phyloP scores from a whole-genome alignment of 2,888 invertebrate species.

The Drosophila mayaguana region DNA sequence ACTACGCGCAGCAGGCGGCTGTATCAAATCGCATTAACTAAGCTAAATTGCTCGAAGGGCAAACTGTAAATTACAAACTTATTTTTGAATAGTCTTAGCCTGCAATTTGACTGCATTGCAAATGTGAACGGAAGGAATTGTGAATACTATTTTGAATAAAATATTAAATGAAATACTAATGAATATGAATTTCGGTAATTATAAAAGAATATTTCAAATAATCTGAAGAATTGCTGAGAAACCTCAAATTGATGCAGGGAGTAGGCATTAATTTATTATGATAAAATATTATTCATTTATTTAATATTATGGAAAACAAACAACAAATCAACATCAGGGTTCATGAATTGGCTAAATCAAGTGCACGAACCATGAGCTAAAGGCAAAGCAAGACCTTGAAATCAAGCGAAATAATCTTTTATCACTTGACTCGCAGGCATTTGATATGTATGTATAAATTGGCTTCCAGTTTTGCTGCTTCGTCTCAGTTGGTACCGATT shows the following conservation, averaged over 20 bases:
- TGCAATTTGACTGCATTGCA: conserved; percentile 54
- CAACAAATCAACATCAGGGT: not conserved
- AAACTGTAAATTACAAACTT: conserved; percentile 60
- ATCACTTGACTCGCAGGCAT: not conserved
- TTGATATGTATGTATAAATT: conserved; percentile 18
- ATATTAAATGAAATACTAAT: conserved; percentile 33
- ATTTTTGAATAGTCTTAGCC: conserved; percentile 68
- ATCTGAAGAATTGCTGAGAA: not conserved
- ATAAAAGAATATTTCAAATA: not conserved
- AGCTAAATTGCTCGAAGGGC: conserved; percentile 21
- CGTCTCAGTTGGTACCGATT: conserved; percentile 21
- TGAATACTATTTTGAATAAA: conserved; percentile 73
- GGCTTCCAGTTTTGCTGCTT: not conserved
- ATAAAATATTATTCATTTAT: no score
- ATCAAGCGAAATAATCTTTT: not conserved
- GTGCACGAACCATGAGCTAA: not conserved
- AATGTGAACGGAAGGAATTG: conserved; percentile 67
- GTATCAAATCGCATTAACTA: conserved; percentile 61
- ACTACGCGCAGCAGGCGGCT: conserved; percentile 42
- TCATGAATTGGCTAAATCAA: not conserved
- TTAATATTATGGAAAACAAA: not conserved
- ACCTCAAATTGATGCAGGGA: not conserved
- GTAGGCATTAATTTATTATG: not conserved
- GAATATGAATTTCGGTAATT: no score
- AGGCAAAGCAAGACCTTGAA: not conserved